phyloP scores from a whole-genome alignment of 2,113 vertebrate genomes.

The Haemorhous mexicanus region DNA sequence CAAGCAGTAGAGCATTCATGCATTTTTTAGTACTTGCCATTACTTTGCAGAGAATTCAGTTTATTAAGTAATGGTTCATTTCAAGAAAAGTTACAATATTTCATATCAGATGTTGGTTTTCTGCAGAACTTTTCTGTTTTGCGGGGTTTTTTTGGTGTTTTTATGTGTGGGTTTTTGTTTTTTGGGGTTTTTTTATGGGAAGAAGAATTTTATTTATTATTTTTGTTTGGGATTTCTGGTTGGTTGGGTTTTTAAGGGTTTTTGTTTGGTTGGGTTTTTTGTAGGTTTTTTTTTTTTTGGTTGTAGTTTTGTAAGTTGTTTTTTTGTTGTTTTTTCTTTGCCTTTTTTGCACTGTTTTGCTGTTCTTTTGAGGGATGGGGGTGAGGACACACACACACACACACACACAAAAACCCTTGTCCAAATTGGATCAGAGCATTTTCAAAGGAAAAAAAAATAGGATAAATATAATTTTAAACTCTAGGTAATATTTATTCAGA shows the following conservation, averaged over 20 bases:
- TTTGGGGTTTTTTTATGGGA: background rate
- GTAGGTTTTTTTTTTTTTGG: background rate
- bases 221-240: background rate
- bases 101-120: background rate
- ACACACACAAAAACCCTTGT: fast-evolving
- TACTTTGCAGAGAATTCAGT: background rate
- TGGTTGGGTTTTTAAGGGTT: background rate
- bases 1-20: background rate
- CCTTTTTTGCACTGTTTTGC: background rate
- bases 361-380: fast-evolving
- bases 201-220: background rate
- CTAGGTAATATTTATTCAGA: background rate
- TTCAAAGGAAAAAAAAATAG: background rate
- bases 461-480: background rate
- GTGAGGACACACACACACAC: background rate
- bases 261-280: background rate
- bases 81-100: background rate
- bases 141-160: background rate
- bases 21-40: background rate
- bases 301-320: fast-evolving
- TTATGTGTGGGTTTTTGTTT: no score
- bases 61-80: background rate
- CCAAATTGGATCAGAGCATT: background rate
- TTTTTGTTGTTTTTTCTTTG: background rate
- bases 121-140: background rate